Evolutionary conservation across 2,113 vertebrate species (phyloP), one percentile per base, ranked within the genome.

Genomic region (Zosterops hypoxanthus): DNA sequence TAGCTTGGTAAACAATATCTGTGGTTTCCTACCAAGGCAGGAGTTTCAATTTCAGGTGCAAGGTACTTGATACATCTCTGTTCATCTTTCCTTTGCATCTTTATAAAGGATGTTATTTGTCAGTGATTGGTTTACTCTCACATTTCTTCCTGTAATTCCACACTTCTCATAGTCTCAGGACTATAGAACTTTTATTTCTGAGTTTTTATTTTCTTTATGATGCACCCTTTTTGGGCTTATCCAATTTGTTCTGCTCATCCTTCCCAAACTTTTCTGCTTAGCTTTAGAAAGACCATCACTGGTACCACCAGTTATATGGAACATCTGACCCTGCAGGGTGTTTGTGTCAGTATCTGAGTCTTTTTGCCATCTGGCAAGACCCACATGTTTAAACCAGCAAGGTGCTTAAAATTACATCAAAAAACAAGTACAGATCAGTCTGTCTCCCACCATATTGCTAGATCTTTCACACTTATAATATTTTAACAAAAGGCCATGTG

Each of bases 1-100:
- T 78, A 79, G 60, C 81, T 91, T 1, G 20, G 83, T 94, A 95
- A 97, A 92, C 92, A 89, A 90, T 89, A 49, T 57, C 73, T 95
- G 89, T 89, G 95, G 95, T 92, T 97, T 95, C 57, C 76, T 84
- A 84, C 23, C 64, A 57, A 39, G 60, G 24, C 66, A 91, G 26
- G 16, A 94, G 60, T 72, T 94, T 83, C 44, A 60, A 69, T 82
- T 95, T 95, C 53, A 75, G 65, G 29, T 61, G 20, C 36, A 36
- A 55, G 12, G 33, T 50, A 59, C 88, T 82, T 57, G 80, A 78
- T 53, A 77, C 26, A 63, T 77, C 44, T 73, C 39, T 78, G 33
- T 59, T 95, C 60, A 50, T 73, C 66, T 88, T 69, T 77, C 34
- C 41, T 73, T 66, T 64, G 59, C 82, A 56, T 84, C 69, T 56